Evolutionary conservation across 2,113 vertebrate genomes (phyloP).

Genomic region (Brachyhypopomus gauderio): DNA sequence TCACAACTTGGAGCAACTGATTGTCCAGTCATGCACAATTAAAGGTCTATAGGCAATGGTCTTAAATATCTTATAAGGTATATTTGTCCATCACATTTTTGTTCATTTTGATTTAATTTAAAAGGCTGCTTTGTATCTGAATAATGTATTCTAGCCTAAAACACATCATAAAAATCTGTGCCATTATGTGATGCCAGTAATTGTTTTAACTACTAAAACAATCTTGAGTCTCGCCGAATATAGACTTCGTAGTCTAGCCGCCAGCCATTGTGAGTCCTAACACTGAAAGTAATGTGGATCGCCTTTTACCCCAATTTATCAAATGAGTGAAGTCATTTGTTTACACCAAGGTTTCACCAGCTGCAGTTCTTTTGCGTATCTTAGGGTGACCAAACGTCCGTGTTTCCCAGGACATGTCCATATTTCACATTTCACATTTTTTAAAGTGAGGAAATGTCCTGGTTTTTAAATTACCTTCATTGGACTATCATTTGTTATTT

Average conservation of each 20-base stretch:
- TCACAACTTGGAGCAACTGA: not conserved
- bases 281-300: constrained; percentile 3
- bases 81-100: constrained; percentile 19
- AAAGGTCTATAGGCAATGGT: not conserved
- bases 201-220: constrained; percentile 33
- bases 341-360: too few relatives aligned
- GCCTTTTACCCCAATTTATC: not conserved
- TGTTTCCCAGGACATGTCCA: too few relatives aligned
- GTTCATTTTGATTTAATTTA: not conserved
- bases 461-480: too few relatives aligned
- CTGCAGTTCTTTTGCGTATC: too few relatives aligned
- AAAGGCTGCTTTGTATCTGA: constrained; percentile 27
- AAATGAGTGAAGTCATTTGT: too few relatives aligned
- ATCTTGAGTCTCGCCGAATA: constrained; percentile 9
- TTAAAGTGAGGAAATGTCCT: too few relatives aligned
- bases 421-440: too few relatives aligned
- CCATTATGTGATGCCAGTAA: constrained; percentile 34
- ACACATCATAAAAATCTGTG: constrained; percentile 34
- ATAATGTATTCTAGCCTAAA: constrained; percentile 31
- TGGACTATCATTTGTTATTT: too few relatives aligned
- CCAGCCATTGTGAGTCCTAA: not conserved
- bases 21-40: not conserved
- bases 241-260: not conserved
- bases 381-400: too few relatives aligned
- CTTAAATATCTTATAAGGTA: constrained; percentile 27